Evolutionary conservation across 2,797 vertebrate species (phyloP), one percentile per base, ranked within the genome.

Genomic region (Prunella strophiata): DNA sequence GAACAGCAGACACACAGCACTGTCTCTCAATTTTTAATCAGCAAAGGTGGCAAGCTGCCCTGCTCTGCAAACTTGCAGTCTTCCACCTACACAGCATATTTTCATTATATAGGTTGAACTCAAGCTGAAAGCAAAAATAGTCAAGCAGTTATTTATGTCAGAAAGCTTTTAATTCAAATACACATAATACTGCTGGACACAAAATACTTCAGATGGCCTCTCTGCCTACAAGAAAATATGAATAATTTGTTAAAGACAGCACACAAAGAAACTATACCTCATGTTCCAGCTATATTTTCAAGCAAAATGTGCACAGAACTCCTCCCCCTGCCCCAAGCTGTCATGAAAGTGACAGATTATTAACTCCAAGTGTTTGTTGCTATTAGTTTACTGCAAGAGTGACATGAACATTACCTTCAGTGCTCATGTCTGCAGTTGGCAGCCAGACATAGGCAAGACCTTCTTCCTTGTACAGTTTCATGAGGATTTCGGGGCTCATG

Each of bases 361-460:
- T 65, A 92, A 79, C 18, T 74, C 51, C 57, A 45, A 54, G 14
- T 15, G 10, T 66, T 93, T 77, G 23, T 30, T 79, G 48, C 78
- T 75, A 67, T 13, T 61, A 26, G 61, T 65, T 82, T 54, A 78
- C 38, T 59, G 61, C 61, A 48, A 81, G 21, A 82, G 48, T 43
- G 40, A 26, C 27, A 12, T 13, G 7, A 79, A 29, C 12, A 79
- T 98, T 95, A 99, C 99, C 99, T 97, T 99, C 98, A 4, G 99
- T 99, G 97, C 99, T 99, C 99, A 99, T 99, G 80, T 99, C 99
- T 1, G 98, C 98, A 6, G 99, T 99, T 29, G 99, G 99, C 92
- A 99, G 98, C 99, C 99, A 99, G 93, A 99, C 98, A 63, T 99
- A 99, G 38, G 95, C 98, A 83, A 99, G 96, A 62, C 98, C 98